phyloP scores from a whole-genome alignment of 2,797 vertebrate genomes.

The Siniperca undulata region DNA sequence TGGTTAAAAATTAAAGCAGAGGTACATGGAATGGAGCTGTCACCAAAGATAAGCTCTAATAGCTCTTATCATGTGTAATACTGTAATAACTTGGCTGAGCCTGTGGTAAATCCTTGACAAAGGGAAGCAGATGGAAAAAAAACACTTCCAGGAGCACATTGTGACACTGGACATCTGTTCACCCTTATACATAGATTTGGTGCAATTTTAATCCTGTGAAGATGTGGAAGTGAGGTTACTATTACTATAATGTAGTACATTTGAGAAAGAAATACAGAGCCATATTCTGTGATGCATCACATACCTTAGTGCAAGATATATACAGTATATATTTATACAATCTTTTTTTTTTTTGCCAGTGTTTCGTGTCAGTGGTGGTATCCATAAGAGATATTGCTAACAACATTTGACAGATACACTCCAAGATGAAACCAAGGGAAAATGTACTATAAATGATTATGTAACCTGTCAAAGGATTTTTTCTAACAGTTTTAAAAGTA shows the following conservation, averaged over 20 bases:
- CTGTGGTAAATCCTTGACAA: slow-evolving; percentile 17
- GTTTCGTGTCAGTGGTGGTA: too few species aligned
- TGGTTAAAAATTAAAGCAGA: slow-evolving; percentile 62
- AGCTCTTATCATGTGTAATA: slow-evolving; percentile 54
- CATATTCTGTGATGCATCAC: too few species aligned
- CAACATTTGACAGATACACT: background rate
- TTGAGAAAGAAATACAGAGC: background rate
- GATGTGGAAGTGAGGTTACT: background rate
- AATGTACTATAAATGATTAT: background rate
- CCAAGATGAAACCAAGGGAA: background rate
- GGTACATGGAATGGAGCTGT: slow-evolving; percentile 50
- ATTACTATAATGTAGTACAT: background rate
- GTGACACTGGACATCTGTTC: background rate
- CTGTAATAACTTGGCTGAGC: slow-evolving; percentile 23
- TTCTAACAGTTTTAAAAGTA: slow-evolving; percentile 11
- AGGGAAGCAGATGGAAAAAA: background rate
- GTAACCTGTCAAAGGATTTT: background rate
- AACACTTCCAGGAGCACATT: background rate
- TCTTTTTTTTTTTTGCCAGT: too few species aligned
- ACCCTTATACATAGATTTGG: background rate
- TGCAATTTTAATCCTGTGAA: background rate
- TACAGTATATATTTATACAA: too few species aligned
- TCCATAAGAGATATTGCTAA: background rate
- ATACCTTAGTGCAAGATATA: too few species aligned
- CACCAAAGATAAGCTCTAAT: slow-evolving; percentile 64